Conservation (phyloP, 2,113 vertebrate species). For the Neodon shergylaensis region DNA sequence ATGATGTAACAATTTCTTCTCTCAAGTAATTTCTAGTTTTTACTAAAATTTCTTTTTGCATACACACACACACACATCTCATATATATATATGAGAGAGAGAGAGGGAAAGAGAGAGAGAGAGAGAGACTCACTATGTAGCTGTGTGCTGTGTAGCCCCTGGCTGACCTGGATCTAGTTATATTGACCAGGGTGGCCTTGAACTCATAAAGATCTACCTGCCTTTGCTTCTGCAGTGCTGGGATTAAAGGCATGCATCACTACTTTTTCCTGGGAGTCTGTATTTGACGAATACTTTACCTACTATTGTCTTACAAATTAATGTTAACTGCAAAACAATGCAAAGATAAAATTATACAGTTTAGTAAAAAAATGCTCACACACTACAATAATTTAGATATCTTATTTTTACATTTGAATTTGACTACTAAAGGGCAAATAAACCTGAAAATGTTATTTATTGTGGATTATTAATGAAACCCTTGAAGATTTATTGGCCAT, state of each 20-base stretch:
- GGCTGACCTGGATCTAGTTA: not conserved
- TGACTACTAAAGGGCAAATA: not conserved
- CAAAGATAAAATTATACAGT: not conserved
- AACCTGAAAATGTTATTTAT: not conserved
- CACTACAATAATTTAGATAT: not conserved
- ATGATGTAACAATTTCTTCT: not conserved
- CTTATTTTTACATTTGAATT: not conserved
- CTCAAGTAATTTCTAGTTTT: slow-evolving; percentile 19
- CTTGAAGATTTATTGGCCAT: not conserved
- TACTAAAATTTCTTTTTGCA: not conserved
- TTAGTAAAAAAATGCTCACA: not conserved
- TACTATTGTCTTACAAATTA: not conserved
- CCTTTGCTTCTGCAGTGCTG: not conserved
- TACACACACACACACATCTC: not conserved
- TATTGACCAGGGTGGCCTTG: not conserved
- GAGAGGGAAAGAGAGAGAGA: not conserved
- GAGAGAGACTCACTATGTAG: not conserved
- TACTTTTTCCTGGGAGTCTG: not conserved
- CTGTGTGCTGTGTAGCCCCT: not conserved
- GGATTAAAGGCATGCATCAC: not conserved
- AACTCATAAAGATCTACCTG: not conserved
- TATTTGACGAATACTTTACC: not conserved
- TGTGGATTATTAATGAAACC: not conserved
- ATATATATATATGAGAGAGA: not conserved
- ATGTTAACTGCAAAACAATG: slow-evolving; percentile 1